These are phyloP conservation scores for Shargacucullia verbasci DNA, from an alignment of 2,888 invertebrate species.

Conservation along the genomic window DNA sequence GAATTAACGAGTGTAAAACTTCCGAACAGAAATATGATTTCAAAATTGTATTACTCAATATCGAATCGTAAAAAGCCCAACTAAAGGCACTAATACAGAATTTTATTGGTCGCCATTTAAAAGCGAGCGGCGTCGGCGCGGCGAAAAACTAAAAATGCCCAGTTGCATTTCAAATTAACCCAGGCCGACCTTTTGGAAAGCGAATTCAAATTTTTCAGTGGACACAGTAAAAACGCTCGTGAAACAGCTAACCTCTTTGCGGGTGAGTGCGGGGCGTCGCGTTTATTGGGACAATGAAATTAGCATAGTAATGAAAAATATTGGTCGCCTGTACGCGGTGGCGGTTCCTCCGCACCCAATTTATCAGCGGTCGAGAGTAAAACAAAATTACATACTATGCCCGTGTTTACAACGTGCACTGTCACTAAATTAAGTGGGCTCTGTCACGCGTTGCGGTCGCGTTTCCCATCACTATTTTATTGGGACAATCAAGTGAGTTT, in stretches of 20 bases:
- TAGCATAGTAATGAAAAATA: slow-evolving; percentile 89
- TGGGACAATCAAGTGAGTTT: slow-evolving; percentile 43
- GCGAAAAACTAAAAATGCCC: slow-evolving; percentile 76
- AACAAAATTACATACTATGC: slow-evolving; percentile 69
- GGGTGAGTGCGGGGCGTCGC: slow-evolving; percentile 72
- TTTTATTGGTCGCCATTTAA: slow-evolving; percentile 68
- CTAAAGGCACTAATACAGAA: slow-evolving; percentile 63
- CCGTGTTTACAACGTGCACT: slow-evolving; percentile 56
- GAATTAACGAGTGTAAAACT: slow-evolving; percentile 41
- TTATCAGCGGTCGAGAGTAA: slow-evolving; percentile 72
- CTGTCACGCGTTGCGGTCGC: slow-evolving; percentile 55
- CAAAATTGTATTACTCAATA: slow-evolving; percentile 45
- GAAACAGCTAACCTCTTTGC: slow-evolving; percentile 85
- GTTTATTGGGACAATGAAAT: slow-evolving; percentile 87
- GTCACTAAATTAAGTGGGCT: slow-evolving; percentile 64
- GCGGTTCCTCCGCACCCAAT: slow-evolving; percentile 70
- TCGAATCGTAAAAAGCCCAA: slow-evolving; percentile 59
- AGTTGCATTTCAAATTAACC: slow-evolving; percentile 85
- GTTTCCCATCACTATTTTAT: slow-evolving; percentile 52
- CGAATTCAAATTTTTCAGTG: slow-evolving; percentile 84
- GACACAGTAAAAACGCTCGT: slow-evolving; percentile 81
- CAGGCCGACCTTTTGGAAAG: slow-evolving; percentile 74
- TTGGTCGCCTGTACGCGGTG: slow-evolving; percentile 75
- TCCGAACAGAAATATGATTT: slow-evolving; percentile 39
- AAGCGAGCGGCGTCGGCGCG: slow-evolving; percentile 59